Evolutionary conservation across 2,113 vertebrate species (phyloP).

Genomic region (Recurvirostra avosetta): DNA sequence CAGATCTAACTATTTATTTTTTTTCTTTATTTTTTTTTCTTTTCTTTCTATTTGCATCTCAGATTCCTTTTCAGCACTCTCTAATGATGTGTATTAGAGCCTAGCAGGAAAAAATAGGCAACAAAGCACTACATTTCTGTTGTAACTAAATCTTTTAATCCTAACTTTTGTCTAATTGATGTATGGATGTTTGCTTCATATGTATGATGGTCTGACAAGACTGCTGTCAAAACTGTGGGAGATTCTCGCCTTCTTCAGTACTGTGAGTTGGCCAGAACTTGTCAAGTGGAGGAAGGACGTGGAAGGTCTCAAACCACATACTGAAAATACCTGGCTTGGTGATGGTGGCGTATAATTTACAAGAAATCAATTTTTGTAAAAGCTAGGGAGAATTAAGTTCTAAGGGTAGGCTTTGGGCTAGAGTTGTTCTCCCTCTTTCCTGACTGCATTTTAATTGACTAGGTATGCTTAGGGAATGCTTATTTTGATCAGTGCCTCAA

Average conservation of each 20-base stretch:
- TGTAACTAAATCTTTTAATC: background rate
- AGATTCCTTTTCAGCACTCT: background rate
- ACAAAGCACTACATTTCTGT: background rate
- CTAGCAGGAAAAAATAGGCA: constrained; percentile 13
- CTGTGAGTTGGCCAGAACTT: background rate
- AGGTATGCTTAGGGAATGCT: background rate
- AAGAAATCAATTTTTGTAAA: background rate
- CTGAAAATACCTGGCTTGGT: background rate
- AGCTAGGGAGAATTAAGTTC: background rate
- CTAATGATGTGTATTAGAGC: constrained; percentile 31
- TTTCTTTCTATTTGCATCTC: background rate
- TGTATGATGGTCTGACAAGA: background rate
- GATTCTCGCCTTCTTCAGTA: background rate
- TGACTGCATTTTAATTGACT: background rate
- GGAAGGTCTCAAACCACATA: background rate
- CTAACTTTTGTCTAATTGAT: background rate
- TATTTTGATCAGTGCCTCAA: background rate
- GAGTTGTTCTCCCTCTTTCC: background rate
- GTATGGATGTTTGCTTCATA: background rate
- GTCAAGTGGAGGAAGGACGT: background rate
- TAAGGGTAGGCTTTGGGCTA: background rate
- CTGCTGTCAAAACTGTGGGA: background rate
- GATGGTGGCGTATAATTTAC: background rate
- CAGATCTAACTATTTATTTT: background rate
- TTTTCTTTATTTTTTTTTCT: background rate